Evolutionary conservation across 30 jellyfish, hydroid and myxozoan genomes (phyloP).

Genomic region (Pseudorhiza aurosa): DNA sequence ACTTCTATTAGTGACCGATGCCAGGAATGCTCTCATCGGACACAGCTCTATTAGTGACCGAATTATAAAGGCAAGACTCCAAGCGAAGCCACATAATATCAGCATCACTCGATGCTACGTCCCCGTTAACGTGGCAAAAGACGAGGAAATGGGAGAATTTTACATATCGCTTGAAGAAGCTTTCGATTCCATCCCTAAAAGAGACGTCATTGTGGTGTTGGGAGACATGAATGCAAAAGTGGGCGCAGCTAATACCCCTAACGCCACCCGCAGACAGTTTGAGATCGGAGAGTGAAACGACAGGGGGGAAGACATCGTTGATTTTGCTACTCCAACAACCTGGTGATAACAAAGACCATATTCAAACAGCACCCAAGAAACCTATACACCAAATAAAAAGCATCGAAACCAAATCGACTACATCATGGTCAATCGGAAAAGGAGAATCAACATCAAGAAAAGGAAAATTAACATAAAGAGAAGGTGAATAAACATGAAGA

Average conservation of each 20-base stretch:
- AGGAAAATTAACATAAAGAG: too few relatives aligned
- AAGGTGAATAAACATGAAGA: too few relatives aligned
- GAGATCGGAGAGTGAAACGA: slow-evolving; percentile 46
- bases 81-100: slow-evolving; percentile 7
- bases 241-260: not conserved
- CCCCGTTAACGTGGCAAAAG: slow-evolving; percentile 19
- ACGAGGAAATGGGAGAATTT: slow-evolving; percentile 20
- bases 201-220: slow-evolving; percentile 17
- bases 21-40: not conserved
- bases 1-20: too few relatives aligned
- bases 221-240: slow-evolving; percentile 47
- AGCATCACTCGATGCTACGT: not conserved
- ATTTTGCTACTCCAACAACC: slow-evolving; percentile 14
- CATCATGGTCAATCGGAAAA: not conserved
- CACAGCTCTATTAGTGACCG: not conserved
- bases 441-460: too few relatives aligned
- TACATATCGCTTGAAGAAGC: slow-evolving; percentile 38
- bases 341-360: slow-evolving; percentile 26
- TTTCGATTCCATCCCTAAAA: slow-evolving; percentile 12
- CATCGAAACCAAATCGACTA: slow-evolving; percentile 40
- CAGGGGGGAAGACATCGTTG: slow-evolving; percentile 29
- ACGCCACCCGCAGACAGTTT: not conserved
- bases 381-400: slow-evolving; percentile 16
- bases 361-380: slow-evolving; percentile 46
- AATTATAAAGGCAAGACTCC: not conserved